Percentiles rank a stretch among this genome's conserved stretches.
Conservation (phyloP, 2,888 invertebrate species). For the Bellardia pandia region DNA sequence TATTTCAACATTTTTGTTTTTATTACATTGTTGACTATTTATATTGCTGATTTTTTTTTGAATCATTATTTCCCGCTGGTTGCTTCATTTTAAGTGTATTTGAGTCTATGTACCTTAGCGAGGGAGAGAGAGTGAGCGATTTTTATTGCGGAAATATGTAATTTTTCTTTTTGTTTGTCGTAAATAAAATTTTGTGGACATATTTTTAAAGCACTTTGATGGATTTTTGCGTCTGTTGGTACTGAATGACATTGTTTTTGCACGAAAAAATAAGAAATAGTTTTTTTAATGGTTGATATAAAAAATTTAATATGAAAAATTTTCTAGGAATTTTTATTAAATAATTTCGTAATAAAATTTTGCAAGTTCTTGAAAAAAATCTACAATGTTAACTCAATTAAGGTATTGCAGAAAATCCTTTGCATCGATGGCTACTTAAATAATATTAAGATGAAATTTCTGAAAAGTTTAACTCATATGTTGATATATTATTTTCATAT, state of each 20-base stretch:
- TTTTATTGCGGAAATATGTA: conserved; percentile 5
- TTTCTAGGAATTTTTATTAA: too few species aligned
- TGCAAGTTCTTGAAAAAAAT: too few species aligned
- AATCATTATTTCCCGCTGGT: neutral
- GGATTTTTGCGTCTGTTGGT: conserved; percentile 17
- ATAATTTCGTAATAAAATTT: too few species aligned
- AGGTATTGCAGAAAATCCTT: too few species aligned
- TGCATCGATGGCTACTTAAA: too few species aligned
- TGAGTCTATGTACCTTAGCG: neutral
- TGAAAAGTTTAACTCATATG: too few species aligned
- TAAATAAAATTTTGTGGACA: neutral
- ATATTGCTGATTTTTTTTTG: neutral
- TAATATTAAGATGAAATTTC: too few species aligned
- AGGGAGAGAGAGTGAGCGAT: neutral
- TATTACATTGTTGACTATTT: neutral
- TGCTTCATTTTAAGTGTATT: neutral
- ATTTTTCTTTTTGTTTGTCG: neutral
- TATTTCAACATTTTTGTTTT: too few species aligned
- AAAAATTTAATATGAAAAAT: too few species aligned
- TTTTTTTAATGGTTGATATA: too few species aligned
- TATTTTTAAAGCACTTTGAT: conserved; percentile 9
- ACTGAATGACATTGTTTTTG: conserved; percentile 24
- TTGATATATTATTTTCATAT: too few species aligned
- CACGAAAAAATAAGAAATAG: neutral
- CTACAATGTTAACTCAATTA: too few species aligned